Base-by-base conservation (phyloP, 2,797 vertebrate genomes). In the Lithobates sylvaticus region DNA sequence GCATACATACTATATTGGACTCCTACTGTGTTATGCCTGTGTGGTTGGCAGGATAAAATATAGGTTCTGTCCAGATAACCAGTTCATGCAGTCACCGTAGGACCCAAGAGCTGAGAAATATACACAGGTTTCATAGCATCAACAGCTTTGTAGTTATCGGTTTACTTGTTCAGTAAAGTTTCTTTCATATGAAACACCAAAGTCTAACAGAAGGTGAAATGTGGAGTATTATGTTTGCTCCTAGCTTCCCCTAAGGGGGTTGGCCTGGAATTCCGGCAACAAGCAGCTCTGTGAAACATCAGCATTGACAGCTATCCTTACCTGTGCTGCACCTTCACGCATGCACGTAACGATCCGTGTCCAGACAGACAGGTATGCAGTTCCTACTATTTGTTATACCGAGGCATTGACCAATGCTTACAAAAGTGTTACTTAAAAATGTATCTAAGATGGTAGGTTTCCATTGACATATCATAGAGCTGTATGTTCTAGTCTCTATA, bases 221-320 rank as follows among this genome's bases (percentile, higher is more conserved):
- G 36, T 69, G 27, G 69, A 65, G 65, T 79, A 44, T 42, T 69
- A 47, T 23, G 27, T 58, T 47, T 76, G 74, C 74, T 75, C 29
- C 39, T 75, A 67, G 58, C 74, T 42, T 68, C 34, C 81, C 81
- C 64, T 26, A 84, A 64, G 82, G 82, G 42, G 44, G 7, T 76
- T 18, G 61, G 47, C 74, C 3, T 68, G 73, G 64, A 76, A 67
- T 69, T 84, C 50, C 44, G 39, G 71, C n/a, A 39, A 68, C 42
- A 32, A 50, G 47, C 34, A 83, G 64, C 16, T 84, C 82, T 84
- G 82, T 39, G 65, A 84, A 77, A 47, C 74, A 54, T 84, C 82
- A 84, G 18, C 65, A 70, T 0, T 84, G 82, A 84, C 82, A 84
- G 82, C 65, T 76, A 21, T 69, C 29, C 23, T 15, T 70, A 80